Percentiles rank a stretch among this genome's conserved stretches.
phyloP scores from a whole-genome alignment of 2,113 vertebrate genomes.

The Dicentrarchus labrax region DNA sequence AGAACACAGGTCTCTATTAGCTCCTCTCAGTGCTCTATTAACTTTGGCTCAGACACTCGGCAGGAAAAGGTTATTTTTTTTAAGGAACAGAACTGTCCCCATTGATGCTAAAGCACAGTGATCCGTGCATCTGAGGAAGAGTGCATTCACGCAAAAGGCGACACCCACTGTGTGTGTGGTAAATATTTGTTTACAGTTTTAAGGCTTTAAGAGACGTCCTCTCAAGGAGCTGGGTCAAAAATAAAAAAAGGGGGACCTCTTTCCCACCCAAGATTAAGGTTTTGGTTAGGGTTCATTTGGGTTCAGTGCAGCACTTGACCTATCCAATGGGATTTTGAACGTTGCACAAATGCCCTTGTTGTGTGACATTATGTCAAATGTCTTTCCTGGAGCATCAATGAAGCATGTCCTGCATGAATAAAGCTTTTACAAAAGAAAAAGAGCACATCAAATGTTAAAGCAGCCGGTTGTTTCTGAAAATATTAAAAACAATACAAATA shows the following conservation, averaged over 20 bases:
- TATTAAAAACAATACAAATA: background rate
- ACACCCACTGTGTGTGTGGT: background rate
- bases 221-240: background rate
- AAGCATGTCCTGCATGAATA: background rate
- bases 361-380: background rate
- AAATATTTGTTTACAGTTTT: background rate
- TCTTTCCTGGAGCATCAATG: background rate
- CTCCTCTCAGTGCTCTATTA: constrained; percentile 57
- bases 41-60: constrained; percentile 27
- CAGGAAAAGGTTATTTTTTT: constrained; percentile 42
- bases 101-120: background rate
- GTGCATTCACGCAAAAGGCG: background rate
- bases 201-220: background rate
- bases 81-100: background rate
- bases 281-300: background rate
- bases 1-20: constrained; percentile 39
- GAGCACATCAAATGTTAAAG: background rate
- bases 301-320: background rate
- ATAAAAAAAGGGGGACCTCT: background rate
- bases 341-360: background rate
- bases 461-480: background rate
- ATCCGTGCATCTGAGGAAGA: background rate
- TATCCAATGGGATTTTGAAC: background rate
- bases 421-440: background rate
- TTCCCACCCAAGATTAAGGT: background rate